Percentiles rank a stretch among this genome's conserved stretches.
phyloP scores from a whole-genome alignment of 2,113 vertebrate species.

The Spheniscus mendiculus region DNA sequence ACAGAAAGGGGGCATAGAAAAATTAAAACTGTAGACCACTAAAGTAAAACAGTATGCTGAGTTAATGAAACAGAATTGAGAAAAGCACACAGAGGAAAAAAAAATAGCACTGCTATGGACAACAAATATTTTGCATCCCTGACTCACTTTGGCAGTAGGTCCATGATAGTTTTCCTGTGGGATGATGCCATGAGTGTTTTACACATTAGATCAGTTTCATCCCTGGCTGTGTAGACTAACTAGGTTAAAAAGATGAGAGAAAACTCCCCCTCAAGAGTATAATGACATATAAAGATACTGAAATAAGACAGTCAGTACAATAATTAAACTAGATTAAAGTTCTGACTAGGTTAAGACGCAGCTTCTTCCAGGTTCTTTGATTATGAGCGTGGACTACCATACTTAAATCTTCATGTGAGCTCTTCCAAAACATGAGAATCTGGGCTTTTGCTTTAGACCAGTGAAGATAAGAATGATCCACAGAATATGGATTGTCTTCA shows the following conservation, averaged over 20 bases:
- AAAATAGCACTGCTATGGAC: neutral
- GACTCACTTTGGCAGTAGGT: neutral
- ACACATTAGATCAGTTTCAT: neutral
- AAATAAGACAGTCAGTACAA: neutral
- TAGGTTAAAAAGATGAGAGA: neutral
- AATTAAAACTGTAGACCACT: neutral
- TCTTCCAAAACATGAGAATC: neutral
- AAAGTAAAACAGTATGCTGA: neutral
- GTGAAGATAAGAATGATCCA: neutral
- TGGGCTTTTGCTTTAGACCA: neutral
- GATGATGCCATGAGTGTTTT: neutral
- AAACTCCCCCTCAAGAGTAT: neutral
- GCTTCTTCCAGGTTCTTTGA: neutral
- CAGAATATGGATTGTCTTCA: neutral
- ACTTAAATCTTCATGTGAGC: neutral
- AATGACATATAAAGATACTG: neutral
- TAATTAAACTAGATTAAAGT: neutral
- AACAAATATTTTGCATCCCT: neutral
- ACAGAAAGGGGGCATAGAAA: neutral
- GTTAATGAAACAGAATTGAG: neutral
- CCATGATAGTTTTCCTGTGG: neutral
- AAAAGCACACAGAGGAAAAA: neutral
- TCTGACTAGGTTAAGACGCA: neutral
- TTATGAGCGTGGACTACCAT: neutral
- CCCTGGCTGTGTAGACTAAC: neutral